phyloP scores from a whole-genome alignment of 92 coral and sea anemone species.

The Palythoa heliodiscus region DNA sequence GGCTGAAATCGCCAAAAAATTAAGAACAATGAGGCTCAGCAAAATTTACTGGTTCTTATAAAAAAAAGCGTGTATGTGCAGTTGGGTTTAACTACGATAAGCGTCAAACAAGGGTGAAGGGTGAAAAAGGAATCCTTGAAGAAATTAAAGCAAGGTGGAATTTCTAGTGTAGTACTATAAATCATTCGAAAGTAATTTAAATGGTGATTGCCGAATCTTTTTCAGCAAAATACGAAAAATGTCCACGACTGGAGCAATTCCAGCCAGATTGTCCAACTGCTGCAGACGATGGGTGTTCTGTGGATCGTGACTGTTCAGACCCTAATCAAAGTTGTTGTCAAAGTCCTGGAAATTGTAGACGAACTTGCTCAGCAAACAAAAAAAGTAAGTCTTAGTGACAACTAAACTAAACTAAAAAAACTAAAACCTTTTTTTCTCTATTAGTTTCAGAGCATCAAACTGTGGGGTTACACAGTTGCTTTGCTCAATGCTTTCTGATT shows the following conservation, averaged over 20 bases:
- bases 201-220: neutral
- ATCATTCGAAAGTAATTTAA: neutral
- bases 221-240: constrained; percentile 58
- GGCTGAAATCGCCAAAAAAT: too few relatives aligned
- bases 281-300: constrained; percentile 37
- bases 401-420: neutral
- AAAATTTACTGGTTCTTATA: too few relatives aligned
- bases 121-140: too few relatives aligned
- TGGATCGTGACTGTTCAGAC: constrained; percentile 49
- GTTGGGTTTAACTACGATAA: too few relatives aligned
- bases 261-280: constrained; percentile 42
- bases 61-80: too few relatives aligned
- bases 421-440: too few relatives aligned
- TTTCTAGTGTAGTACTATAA: neutral
- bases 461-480: too few relatives aligned
- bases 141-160: neutral
- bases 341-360: constrained; percentile 43
- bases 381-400: constrained; percentile 40
- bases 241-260: constrained; percentile 44
- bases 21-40: too few relatives aligned
- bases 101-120: too few relatives aligned
- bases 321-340: constrained; percentile 50
- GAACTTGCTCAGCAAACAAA: constrained; percentile 40
- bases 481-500: too few relatives aligned
- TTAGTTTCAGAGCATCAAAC: too few relatives aligned